Evolutionary conservation across 2,797 vertebrate species (phyloP).

Genomic region (Onychomys leucogaster): DNA sequence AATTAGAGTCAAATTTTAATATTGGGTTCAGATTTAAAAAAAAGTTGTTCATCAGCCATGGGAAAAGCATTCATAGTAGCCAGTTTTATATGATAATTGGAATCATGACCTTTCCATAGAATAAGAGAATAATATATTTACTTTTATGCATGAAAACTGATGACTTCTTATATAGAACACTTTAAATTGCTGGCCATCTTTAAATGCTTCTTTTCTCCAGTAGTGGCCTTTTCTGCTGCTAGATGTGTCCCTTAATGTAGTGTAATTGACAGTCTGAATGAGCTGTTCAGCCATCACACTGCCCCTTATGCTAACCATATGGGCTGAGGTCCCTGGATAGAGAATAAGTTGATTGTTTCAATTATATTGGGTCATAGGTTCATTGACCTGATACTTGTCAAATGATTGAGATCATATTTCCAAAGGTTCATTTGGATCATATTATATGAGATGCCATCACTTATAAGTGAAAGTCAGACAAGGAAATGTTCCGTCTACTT

Average conservation of each 20-base stretch:
- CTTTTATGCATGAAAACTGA: slow-evolving; percentile 30
- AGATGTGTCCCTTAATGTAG: slow-evolving; percentile 49
- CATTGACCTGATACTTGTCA: slow-evolving; percentile 61
- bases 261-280: slow-evolving; percentile 62
- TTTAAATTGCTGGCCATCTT: slow-evolving; percentile 30
- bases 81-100: slow-evolving; percentile 68
- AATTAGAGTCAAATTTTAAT: slow-evolving; percentile 43
- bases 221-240: neutral
- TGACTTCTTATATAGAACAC: slow-evolving; percentile 42
- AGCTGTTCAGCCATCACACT: neutral
- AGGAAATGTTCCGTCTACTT: slow-evolving; percentile 1
- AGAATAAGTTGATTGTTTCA: slow-evolving; percentile 51
- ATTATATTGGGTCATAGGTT: slow-evolving; percentile 58
- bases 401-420: slow-evolving; percentile 65
- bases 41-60: slow-evolving; percentile 20
- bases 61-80: slow-evolving; percentile 49
- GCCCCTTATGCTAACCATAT: neutral
- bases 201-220: slow-evolving; percentile 13
- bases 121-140: slow-evolving; percentile 52
- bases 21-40: neutral
- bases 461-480: slow-evolving; percentile 33
- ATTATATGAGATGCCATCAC: slow-evolving; percentile 56
- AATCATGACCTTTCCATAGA: slow-evolving; percentile 57
- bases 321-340: neutral
- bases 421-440: slow-evolving; percentile 46